Evolutionary conservation across 2,797 vertebrate genomes (phyloP).

Genomic region (Lerista edwardsae): DNA sequence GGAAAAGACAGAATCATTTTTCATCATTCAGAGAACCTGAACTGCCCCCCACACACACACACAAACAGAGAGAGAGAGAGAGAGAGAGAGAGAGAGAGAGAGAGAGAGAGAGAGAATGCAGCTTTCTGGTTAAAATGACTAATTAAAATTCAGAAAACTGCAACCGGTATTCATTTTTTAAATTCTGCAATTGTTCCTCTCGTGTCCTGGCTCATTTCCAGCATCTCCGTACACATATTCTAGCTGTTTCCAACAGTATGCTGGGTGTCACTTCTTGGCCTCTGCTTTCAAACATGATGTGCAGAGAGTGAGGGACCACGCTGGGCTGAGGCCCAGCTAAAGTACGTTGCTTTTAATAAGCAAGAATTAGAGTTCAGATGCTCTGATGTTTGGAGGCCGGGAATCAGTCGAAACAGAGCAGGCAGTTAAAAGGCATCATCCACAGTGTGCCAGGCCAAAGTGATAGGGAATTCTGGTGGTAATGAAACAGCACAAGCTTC

Average conservation of each 20-base stretch:
- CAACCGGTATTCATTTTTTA: background rate
- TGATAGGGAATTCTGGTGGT: background rate
- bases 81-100: too few relatives aligned
- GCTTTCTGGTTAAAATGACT: constrained; percentile 2
- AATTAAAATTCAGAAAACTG: background rate
- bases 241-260: background rate
- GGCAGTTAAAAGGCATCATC: background rate
- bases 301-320: background rate
- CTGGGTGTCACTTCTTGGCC: background rate
- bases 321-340: background rate
- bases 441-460: background rate
- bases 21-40: too few relatives aligned
- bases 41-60: too few relatives aligned
- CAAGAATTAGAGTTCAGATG: background rate
- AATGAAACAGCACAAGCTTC: background rate
- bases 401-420: background rate
- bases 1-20: too few relatives aligned
- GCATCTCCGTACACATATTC: background rate
- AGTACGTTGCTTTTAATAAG: background rate
- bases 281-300: background rate
- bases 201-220: background rate
- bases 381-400: too few relatives aligned
- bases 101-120: background rate
- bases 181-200: background rate
- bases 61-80: too few relatives aligned